Conservation (phyloP, 2,797 vertebrate genomes). For the Urophycis tenuis region DNA sequence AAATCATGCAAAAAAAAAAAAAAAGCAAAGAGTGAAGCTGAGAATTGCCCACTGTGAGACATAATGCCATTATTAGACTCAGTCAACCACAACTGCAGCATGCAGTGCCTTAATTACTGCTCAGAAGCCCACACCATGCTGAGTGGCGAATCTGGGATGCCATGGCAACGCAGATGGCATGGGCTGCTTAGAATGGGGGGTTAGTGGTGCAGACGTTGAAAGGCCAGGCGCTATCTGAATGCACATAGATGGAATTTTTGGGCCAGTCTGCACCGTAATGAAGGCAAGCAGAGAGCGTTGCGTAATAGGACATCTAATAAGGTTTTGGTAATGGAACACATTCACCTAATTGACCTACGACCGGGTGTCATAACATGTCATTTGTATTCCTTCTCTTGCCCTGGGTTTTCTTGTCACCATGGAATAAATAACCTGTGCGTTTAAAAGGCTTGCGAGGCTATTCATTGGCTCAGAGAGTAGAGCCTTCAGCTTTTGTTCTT, state of each 20-base stretch:
- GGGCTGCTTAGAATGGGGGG: constrained; percentile 55
- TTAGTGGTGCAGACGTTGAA: constrained; percentile 55
- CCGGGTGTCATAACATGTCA: neutral
- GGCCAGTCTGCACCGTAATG: constrained; percentile 39
- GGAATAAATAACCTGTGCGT: neutral
- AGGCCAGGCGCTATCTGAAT: constrained; percentile 50
- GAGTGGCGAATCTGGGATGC: constrained; percentile 49
- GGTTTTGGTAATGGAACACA: constrained; percentile 1
- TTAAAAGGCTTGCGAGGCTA: neutral
- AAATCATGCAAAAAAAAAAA: neutral
- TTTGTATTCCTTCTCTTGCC: neutral
- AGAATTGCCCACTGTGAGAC: constrained; percentile 47
- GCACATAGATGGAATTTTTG: constrained; percentile 49
- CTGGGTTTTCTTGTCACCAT: neutral
- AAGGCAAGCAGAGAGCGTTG: constrained; percentile 33
- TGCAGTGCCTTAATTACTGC: constrained; percentile 59
- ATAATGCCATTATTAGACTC: constrained; percentile 56
- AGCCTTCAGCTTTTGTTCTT: neutral
- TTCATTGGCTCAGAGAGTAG: neutral
- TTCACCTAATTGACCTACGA: neutral
- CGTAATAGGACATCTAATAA: constrained; percentile 34
- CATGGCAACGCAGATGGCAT: constrained; percentile 64
- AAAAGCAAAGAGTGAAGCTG: constrained; percentile 39
- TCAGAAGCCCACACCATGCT: constrained; percentile 53
- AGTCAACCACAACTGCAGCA: constrained; percentile 56